phyloP scores from a whole-genome alignment of 2,113 vertebrate genomes.

The Poicephalus gulielmi region DNA sequence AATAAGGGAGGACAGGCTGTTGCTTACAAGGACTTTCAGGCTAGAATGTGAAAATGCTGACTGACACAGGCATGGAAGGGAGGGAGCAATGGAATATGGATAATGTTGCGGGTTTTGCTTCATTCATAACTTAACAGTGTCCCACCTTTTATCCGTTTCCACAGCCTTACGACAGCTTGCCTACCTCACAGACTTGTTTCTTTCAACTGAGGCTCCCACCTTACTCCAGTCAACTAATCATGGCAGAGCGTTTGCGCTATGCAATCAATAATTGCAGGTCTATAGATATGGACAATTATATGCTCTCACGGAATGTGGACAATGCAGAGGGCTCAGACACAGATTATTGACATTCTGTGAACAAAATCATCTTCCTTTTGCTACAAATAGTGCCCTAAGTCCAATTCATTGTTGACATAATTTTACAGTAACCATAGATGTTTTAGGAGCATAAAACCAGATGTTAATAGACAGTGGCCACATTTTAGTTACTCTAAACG shows the following conservation, averaged over 20 bases:
- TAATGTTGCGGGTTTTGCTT: background rate
- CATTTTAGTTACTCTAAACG: slow-evolving; percentile 82
- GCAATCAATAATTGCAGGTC: slow-evolving; percentile 91
- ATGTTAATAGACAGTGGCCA: slow-evolving; percentile 73
- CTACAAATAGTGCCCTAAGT: slow-evolving; percentile 50
- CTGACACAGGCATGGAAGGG: background rate
- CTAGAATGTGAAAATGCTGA: background rate
- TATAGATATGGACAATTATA: slow-evolving; percentile 90
- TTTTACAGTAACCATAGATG: slow-evolving; percentile 76
- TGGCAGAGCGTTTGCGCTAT: slow-evolving; percentile 87
- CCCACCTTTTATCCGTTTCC: slow-evolving; percentile 33
- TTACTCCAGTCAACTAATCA: slow-evolving; percentile 84
- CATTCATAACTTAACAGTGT: background rate
- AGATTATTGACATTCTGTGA: slow-evolving; percentile 77
- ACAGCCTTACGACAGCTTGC: slow-evolving; percentile 88
- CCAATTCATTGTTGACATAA: slow-evolving; percentile 50
- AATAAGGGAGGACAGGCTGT: background rate
- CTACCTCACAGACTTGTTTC: slow-evolving; percentile 91
- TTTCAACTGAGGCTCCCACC: slow-evolving; percentile 87
- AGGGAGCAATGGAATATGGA: background rate
- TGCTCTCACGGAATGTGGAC: slow-evolving; percentile 87
- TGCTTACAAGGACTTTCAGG: background rate
- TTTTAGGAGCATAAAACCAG: slow-evolving; percentile 75
- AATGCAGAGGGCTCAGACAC: slow-evolving; percentile 88
- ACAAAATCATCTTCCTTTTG: slow-evolving; percentile 48